Conservation (phyloP, 2,797 vertebrate species). For the Arnoldichthys spilopterus region DNA sequence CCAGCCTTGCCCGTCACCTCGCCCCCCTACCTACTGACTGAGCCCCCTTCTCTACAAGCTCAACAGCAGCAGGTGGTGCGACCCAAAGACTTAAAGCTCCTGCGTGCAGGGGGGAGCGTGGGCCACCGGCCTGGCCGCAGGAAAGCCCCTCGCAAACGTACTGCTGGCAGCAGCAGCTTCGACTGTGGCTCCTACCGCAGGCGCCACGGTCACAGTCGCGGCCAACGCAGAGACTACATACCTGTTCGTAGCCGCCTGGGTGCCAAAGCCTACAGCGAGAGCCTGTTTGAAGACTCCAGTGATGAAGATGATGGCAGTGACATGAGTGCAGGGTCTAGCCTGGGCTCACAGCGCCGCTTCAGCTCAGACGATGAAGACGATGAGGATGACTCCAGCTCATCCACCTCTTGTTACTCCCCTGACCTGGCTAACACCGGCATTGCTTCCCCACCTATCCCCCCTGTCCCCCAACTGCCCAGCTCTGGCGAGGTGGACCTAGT, state of each 20-base stretch:
- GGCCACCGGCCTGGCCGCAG: slow-evolving; percentile 80
- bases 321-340: slow-evolving; percentile 86
- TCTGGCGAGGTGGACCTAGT: slow-evolving; percentile 69
- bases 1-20: slow-evolving; percentile 80
- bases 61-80: slow-evolving; percentile 89
- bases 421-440: slow-evolving; percentile 77
- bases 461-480: slow-evolving; percentile 71
- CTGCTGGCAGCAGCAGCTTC: slow-evolving; percentile 81
- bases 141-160: slow-evolving; percentile 80
- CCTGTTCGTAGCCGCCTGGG: slow-evolving; percentile 83
- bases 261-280: slow-evolving; percentile 84
- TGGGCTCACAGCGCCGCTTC: slow-evolving; percentile 85
- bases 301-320: slow-evolving; percentile 89
- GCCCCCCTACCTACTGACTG: slow-evolving; percentile 76
- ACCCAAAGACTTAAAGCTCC: slow-evolving; percentile 88
- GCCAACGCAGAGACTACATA: slow-evolving; percentile 83
- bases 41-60: slow-evolving; percentile 73
- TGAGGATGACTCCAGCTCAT: slow-evolving; percentile 84
- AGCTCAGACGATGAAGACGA: slow-evolving; percentile 82
- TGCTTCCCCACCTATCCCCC: slow-evolving; percentile 63
- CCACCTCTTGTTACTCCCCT: slow-evolving; percentile 89
- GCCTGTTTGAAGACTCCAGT: slow-evolving; percentile 86
- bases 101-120: slow-evolving; percentile 77
- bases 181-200: slow-evolving; percentile 81
- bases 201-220: slow-evolving; percentile 75